Evolutionary conservation across 2,888 invertebrate genomes (phyloP), one percentile per base, ranked within the genome.

Genomic region (Scrobipalpa costella): DNA sequence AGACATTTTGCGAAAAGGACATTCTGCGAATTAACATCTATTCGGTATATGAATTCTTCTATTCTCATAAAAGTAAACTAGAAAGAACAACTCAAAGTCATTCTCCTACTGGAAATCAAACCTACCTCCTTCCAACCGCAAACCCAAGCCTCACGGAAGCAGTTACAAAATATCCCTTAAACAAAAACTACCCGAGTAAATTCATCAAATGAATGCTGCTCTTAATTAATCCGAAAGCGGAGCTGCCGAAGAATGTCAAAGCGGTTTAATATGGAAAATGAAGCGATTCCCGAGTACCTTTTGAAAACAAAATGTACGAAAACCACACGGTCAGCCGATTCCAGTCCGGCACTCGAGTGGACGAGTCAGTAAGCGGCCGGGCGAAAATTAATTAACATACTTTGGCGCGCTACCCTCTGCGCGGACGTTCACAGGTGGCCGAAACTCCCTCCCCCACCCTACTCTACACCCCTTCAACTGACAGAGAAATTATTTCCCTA

Each of bases 371-470:
- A 87, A 79, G 88, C 86, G 89, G 87, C 86, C 88, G 84, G 86
- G 89, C 88, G 85, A 90, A 90, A 90, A 91, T 91, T 90, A 90
- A 91, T 91, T 91, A 91, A 91, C 91, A 90, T 90, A 90, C 90
- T 91, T 90, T 85, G 80, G 84, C 77, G 84, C 79, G 78, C 83
- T 84, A 87, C 88, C 89, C 88, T 84, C 83, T 59, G 63, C 61
- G 36, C 66, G 64, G 66, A 27, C 63, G 71, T 64, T 68, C 74
- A 75, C 79, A 79, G 79, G 88, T 90, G 88, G 85, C 83, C 75
- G 61, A 72, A 70, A 70, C 70, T 76, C 79, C 79, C 73, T 78
- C 77, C 72, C 76, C 76, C 57, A 59, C 59, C 59, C 59, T 69
- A 68, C 68, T 70, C 69, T 75, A 73, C 76, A 73, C 71, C 71